phyloP scores from a whole-genome alignment of 2,797 vertebrate genomes.

The Pachyuromys duprasi region DNA sequence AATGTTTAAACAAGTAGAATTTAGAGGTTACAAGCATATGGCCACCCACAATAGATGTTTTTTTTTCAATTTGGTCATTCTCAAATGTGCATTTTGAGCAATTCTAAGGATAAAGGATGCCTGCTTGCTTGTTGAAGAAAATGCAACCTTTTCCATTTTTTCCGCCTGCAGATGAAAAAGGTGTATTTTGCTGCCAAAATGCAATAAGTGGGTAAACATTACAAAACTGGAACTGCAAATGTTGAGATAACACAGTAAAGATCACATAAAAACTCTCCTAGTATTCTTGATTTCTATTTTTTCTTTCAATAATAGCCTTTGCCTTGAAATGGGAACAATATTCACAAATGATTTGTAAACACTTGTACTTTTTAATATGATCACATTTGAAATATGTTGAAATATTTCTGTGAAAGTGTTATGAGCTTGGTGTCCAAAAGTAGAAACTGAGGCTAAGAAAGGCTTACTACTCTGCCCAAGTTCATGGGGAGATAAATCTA shows the following conservation, averaged over 20 bases:
- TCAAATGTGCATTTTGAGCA: slow-evolving; percentile 13
- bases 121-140: slow-evolving; percentile 40
- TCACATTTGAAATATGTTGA: slow-evolving; percentile 34
- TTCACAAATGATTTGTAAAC: slow-evolving; percentile 4
- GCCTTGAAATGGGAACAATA: slow-evolving; percentile 27
- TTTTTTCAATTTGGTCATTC: slow-evolving; percentile 37
- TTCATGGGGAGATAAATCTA: not conserved
- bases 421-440: slow-evolving; percentile 18
- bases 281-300: slow-evolving; percentile 45
- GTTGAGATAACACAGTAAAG: slow-evolving; percentile 37
- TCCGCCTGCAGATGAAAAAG: not conserved
- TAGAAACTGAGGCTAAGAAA: slow-evolving; percentile 23
- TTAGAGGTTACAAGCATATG: not conserved
- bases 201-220: slow-evolving; percentile 30
- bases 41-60: not conserved
- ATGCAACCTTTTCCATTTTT: not conserved
- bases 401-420: slow-evolving; percentile 46
- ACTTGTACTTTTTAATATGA: not conserved
- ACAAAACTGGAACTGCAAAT: slow-evolving; percentile 8
- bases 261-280: not conserved
- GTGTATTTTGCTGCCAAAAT: not conserved
- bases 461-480: not conserved
- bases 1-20: slow-evolving; percentile 4
- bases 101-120: slow-evolving; percentile 28
- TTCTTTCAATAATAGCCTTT: slow-evolving; percentile 49